phyloP scores from a whole-genome alignment of 2,888 invertebrate genomes.

The Dermolepida albohirtum region DNA sequence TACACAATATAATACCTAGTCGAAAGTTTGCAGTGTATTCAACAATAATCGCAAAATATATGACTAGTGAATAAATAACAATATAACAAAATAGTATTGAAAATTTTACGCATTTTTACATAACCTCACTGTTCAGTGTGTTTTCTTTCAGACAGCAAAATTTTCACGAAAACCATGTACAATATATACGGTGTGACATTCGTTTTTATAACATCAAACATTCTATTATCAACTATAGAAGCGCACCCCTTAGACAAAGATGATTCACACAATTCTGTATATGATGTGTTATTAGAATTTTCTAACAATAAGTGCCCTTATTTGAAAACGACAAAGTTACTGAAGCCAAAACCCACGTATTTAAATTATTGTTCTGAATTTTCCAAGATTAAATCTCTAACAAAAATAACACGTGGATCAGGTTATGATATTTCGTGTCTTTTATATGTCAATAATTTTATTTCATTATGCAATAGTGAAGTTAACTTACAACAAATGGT shows the following conservation, averaged over 20 bases:
- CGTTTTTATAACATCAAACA: conserved; percentile 23
- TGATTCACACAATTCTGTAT: neutral
- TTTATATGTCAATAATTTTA: conserved; percentile 50
- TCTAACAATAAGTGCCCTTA: conserved; percentile 44
- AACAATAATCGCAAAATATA: conserved; percentile 5
- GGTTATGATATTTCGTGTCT: conserved; percentile 50
- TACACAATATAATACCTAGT: conserved; percentile 1
- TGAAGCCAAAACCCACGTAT: conserved; percentile 38
- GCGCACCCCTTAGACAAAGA: neutral
- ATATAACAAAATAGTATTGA: neutral
- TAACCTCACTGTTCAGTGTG: neutral
- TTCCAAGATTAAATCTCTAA: conserved; percentile 41
- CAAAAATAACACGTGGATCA: conserved; percentile 26
- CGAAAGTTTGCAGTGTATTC: neutral
- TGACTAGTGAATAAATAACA: conserved; percentile 13
- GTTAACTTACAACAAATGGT: conserved; percentile 1
- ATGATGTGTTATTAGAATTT: conserved; percentile 7
- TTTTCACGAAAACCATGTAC: conserved; percentile 19
- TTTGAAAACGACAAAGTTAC: conserved; percentile 39
- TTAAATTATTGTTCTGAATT: conserved; percentile 49
- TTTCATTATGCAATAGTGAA: conserved; percentile 26
- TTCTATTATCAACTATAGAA: neutral
- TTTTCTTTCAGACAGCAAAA: conserved; percentile 28
- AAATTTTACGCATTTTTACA: neutral
- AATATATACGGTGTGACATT: conserved; percentile 13